phyloP scores from a whole-genome alignment of 2,888 invertebrate species.

The Cataglyphis livida region DNA sequence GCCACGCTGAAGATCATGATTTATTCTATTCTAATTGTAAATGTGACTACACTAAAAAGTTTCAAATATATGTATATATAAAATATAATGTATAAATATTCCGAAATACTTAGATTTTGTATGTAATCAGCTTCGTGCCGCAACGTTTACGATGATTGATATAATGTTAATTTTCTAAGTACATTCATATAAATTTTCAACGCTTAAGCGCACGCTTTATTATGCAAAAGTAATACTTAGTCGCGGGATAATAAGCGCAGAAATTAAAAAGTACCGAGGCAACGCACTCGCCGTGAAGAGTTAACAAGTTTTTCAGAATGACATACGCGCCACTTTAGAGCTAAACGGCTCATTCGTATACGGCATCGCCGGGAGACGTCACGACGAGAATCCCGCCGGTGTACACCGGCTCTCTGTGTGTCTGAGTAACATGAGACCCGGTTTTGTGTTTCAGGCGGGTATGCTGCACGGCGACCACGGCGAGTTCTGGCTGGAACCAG shows the following conservation, averaged over 20 bases:
- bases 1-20: slow-evolving; percentile 26
- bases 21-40: slow-evolving; percentile 11
- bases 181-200: not conserved
- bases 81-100: slow-evolving; percentile 20
- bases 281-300: not conserved
- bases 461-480: slow-evolving; percentile 81
- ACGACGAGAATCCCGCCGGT: not conserved
- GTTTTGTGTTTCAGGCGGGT: slow-evolving; percentile 82
- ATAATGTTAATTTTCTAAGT: not conserved
- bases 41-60: slow-evolving; percentile 12
- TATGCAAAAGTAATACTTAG: not conserved
- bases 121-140: not conserved
- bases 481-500: slow-evolving; percentile 85
- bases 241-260: not conserved
- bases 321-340: slow-evolving; percentile 26
- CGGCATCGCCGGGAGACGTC: slow-evolving; percentile 34
- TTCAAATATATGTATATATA: not conserved
- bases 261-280: not conserved
- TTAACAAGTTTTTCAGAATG: slow-evolving; percentile 34
- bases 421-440: slow-evolving; percentile 74
- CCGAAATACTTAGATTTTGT: not conserved
- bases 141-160: not conserved
- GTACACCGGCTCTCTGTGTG: slow-evolving; percentile 12
- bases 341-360: slow-evolving; percentile 48
- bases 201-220: not conserved